Evolutionary conservation across 1,140 invertebrate species (phyloP).

Genomic region (Goniozus legneri): DNA sequence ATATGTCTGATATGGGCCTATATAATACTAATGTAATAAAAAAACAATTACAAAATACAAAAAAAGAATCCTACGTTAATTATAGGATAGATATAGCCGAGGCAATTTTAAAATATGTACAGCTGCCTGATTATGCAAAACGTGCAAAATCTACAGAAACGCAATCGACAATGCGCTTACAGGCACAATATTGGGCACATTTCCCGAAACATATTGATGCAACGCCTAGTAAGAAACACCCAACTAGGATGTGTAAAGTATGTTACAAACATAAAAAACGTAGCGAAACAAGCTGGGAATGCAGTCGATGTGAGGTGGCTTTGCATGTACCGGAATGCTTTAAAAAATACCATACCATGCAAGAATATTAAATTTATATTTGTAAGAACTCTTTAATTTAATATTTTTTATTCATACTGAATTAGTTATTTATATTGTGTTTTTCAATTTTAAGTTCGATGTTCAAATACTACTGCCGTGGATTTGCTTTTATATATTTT

Average conservation of each 20-base stretch:
- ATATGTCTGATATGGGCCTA: slow-evolving; percentile 6
- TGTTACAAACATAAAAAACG: slow-evolving; percentile 15
- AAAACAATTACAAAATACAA: slow-evolving; percentile 7
- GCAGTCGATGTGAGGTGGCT: slow-evolving; percentile 9
- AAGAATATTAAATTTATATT: slow-evolving; percentile 12
- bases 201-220: slow-evolving; percentile 12
- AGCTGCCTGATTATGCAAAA: slow-evolving; percentile 11
- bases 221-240: slow-evolving; percentile 12
- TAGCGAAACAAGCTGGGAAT: slow-evolving; percentile 17
- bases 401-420: slow-evolving; percentile 14
- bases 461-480: slow-evolving; percentile 8
- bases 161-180: slow-evolving; percentile 5
- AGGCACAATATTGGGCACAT: slow-evolving; percentile 10
- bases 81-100: slow-evolving; percentile 13
- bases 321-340: slow-evolving; percentile 17
- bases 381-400: slow-evolving; percentile 13
- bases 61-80: slow-evolving; percentile 12
- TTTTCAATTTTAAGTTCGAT: slow-evolving; percentile 14
- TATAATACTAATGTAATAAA: slow-evolving; percentile 10
- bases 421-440: slow-evolving; percentile 19
- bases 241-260: slow-evolving; percentile 10
- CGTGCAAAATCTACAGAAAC: background rate
- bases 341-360: slow-evolving; percentile 10
- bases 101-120: slow-evolving; percentile 11
- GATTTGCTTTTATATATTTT: slow-evolving; percentile 6